Evolutionary conservation across 2,113 vertebrate genomes (phyloP).

Genomic region (Uria lomvia): DNA sequence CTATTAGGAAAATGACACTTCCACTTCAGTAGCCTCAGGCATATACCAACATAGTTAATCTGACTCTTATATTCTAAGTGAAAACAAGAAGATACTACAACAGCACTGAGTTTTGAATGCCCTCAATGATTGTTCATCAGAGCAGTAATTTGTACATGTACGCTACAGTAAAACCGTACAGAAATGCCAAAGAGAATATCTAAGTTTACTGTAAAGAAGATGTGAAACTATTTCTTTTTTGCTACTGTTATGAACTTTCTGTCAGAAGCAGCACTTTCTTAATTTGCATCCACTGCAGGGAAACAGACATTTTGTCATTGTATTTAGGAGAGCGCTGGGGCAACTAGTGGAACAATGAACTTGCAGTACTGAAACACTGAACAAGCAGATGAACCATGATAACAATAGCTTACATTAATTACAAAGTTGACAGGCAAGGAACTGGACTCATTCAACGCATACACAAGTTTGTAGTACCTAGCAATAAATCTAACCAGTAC

Average conservation of each 20-base stretch:
- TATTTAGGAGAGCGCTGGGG: background rate
- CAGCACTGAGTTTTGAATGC: background rate
- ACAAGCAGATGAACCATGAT: background rate
- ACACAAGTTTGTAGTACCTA: background rate
- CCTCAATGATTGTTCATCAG: background rate
- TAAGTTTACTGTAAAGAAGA: background rate
- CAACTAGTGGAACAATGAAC: background rate
- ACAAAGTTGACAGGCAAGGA: background rate
- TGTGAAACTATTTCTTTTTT: background rate
- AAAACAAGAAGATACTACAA: background rate
- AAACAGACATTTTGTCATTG: background rate
- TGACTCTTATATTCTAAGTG: background rate
- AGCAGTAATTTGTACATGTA: background rate
- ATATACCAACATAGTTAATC: background rate
- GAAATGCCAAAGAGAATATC: background rate
- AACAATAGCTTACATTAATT: background rate
- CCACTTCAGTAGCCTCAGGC: background rate
- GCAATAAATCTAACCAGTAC: background rate
- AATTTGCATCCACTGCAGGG: background rate
- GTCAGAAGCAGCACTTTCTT: background rate
- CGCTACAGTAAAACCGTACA: background rate
- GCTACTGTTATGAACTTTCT: background rate
- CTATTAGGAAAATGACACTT: slow-evolving; percentile 11
- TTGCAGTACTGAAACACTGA: background rate
- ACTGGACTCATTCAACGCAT: background rate